Evolutionary conservation across 2,113 vertebrate genomes (phyloP).

Genomic region (Pontoporia blainvillei): DNA sequence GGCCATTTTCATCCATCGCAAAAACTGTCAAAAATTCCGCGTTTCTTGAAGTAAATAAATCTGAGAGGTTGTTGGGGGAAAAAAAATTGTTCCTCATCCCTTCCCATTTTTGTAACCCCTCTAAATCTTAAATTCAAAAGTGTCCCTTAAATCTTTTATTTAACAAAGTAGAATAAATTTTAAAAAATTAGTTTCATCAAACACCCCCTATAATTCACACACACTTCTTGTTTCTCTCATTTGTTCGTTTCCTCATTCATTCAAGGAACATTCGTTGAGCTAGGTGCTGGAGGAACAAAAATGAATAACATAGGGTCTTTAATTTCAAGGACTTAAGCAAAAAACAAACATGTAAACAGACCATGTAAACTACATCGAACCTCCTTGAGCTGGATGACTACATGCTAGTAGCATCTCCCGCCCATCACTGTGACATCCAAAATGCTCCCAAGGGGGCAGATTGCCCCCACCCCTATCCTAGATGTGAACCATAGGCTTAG

Average conservation of each 20-base stretch:
- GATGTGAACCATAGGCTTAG: not conserved
- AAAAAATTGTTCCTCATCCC: conserved; percentile 46
- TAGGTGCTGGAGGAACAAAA: not conserved
- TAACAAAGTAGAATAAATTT: not conserved
- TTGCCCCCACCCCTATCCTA: too few relatives aligned
- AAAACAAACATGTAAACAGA: not conserved
- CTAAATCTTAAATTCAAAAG: not conserved
- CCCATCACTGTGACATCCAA: not conserved
- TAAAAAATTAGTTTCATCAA: not conserved
- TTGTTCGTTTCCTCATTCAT: not conserved
- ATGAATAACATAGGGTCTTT: not conserved
- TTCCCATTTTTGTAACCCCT: not conserved
- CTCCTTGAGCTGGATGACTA: accelerated
- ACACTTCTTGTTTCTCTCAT: not conserved
- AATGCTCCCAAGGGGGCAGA: not conserved
- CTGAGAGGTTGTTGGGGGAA: not conserved
- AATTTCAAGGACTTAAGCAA: not conserved
- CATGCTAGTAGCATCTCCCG: accelerated
- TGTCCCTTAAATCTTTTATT: not conserved
- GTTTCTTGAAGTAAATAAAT: conserved; percentile 1
- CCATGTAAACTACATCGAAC: not conserved
- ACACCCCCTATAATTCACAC: not conserved
- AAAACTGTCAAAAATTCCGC: conserved; percentile 52
- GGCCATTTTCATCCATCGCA: conserved; percentile 65
- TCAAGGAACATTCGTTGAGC: not conserved